Conservation (phyloP, 2,888 invertebrate species). For the Linyphia triangularis region DNA sequence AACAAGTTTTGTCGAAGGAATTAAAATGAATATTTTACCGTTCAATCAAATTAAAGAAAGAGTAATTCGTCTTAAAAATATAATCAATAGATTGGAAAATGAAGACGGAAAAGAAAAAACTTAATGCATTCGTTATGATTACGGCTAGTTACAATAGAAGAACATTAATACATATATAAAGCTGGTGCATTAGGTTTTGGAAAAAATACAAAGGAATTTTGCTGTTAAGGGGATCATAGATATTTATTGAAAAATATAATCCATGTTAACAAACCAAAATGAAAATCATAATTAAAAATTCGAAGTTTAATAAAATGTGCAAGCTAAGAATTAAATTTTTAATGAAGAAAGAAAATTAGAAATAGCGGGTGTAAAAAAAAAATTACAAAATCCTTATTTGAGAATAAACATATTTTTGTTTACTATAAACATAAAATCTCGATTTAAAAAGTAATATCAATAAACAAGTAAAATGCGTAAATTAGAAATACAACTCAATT, state of each 20-base stretch:
- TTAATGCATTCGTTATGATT: neutral
- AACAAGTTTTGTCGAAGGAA: slow-evolving; percentile 63
- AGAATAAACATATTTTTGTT: too few species aligned
- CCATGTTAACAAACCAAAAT: neutral
- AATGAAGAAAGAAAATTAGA: too few species aligned
- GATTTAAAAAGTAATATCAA: too few species aligned
- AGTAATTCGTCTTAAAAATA: slow-evolving; percentile 50
- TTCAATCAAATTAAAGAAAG: slow-evolving; percentile 68
- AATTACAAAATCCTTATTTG: too few species aligned
- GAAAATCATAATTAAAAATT: slow-evolving; percentile 13
- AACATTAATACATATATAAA: slow-evolving; percentile 21
- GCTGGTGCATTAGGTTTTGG: slow-evolving; percentile 4
- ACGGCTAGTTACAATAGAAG: neutral
- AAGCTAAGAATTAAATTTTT: too few species aligned
- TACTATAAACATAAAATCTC: too few species aligned
- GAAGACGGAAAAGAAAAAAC: slow-evolving; percentile 34
- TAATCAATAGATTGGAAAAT: slow-evolving; percentile 50
- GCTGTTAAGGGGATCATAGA: neutral
- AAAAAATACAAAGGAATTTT: neutral
- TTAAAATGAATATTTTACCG: slow-evolving; percentile 67
- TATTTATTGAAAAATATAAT: slow-evolving; percentile 1
- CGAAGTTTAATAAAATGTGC: too few species aligned
- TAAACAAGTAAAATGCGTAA: too few species aligned
- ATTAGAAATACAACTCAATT: too few species aligned
- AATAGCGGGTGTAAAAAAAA: too few species aligned